Base-by-base conservation (phyloP, 2,113 vertebrate genomes). In the Peromyscus maniculatus region DNA sequence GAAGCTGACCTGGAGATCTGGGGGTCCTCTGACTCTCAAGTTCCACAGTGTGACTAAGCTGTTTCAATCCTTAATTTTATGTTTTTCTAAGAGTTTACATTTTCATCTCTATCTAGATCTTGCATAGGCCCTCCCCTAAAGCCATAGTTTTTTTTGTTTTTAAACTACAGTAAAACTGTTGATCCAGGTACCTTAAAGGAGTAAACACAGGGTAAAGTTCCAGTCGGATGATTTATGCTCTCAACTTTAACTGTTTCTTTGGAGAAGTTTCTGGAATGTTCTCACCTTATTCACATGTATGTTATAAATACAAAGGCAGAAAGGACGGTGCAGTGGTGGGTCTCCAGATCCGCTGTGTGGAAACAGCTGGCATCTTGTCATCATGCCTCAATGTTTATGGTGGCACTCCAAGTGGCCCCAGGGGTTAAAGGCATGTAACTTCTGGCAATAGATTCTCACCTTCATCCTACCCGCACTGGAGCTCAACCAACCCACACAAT, bases 91-190 rank as follows among this genome's bases (percentile, higher is more conserved):
- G n/a, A 75, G 22, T 24, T 96, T 93, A 33, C 39, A 43, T 26
- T 87, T 94, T 95, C 93, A 80, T 46, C 17, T 92, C 92, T 36
- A 21, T 43, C 24, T 11, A 71, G 62, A 52, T 80, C 79, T 95
- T 93, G 15, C 62, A 84, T 9, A 86, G 16, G 4, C 12, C 87
- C 46, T 89, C 55, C n/a, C 39, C 77, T 19, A 57, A 91, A 79
- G 69, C 52, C 0, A 12, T 52, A 52, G 7, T 52, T 52, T 52
- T 52, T 52, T 49, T 43, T 39, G 46, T 28, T 74, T 91, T 77
- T 55, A 3, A 67, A 16, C 13, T 46, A 67, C 0, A 74, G 46
- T 55, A 93, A 77, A 96, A 82, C 36, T 80, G 57, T 55, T 67
- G 46, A 86, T 5, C n/a, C n/a, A 52, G 55, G 59, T 39, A 74